Evolutionary conservation across 2,888 invertebrate species (phyloP), one percentile per base, ranked within the genome.

Genomic region (Xanthia icteritia): DNA sequence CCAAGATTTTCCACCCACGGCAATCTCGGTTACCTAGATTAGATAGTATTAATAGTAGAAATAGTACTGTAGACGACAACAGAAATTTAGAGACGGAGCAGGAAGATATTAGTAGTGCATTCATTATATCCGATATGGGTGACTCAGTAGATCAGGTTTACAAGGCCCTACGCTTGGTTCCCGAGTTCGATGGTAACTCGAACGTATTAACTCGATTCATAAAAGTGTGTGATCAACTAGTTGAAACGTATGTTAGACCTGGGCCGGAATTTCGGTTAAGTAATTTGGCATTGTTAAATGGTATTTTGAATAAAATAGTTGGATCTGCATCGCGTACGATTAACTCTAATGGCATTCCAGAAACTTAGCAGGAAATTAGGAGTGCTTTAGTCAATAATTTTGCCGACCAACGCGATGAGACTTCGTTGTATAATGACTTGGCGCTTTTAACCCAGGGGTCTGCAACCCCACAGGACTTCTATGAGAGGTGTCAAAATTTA

Each of bases 281-380:
- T 36, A 79, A 79, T 72, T 48, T 82, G 45, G 74, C 76, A 11
- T 36, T 87, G 2, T 17, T 85, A 2, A 87, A 86, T 27, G 84
- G 83, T 0, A 87, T 87, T 17, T 58, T 87, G 39, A 85, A 87
- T 65, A 86, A 87, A 42, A 51, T 87, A 2, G 79, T 78, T 0
- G 88, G 88, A 6, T 73, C 87, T 8, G 89, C 89, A 1, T 85
- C 87, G 20, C 64, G 87, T 2, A 58, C 73, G 3, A 88, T 89
- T 20, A 89, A 88, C 48, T 80, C 88, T 0, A 88, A 88, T 17
- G 87, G 90, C 0, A 86, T 88, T 23, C 54, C 54, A 11, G 23
- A 54, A n/a, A 54, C n/a, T 54, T 54, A 11, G 54, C n/a, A 54
- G 11, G 54, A n/a, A n/a, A 54, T 54, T 23, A 54, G 23, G 23